phyloP scores from a whole-genome alignment of 2,113 vertebrate species.

The Petromus typicus region DNA sequence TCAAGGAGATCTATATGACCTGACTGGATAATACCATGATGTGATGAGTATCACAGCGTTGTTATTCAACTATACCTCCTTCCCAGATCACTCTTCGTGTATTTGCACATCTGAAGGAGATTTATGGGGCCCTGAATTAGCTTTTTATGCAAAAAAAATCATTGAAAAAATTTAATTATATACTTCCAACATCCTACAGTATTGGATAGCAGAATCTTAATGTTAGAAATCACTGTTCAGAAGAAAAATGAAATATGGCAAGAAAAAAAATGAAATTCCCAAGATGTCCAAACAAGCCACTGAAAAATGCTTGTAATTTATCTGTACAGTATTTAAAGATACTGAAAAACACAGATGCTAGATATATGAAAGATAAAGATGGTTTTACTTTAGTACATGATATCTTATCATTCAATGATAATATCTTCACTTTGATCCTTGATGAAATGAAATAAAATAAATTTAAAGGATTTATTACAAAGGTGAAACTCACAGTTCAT shows the following conservation, averaged over 20 bases:
- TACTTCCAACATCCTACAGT: not conserved
- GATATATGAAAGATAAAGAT: constrained; percentile 24
- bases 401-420: not conserved
- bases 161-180: constrained; percentile 50
- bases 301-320: constrained; percentile 21
- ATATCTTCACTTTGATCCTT: not conserved
- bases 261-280: constrained; percentile 29
- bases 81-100: not conserved
- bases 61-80: not conserved
- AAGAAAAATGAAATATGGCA: not conserved
- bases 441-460: not conserved
- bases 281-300: constrained; percentile 7
- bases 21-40: not conserved
- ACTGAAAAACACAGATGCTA: not conserved
- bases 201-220: not conserved
- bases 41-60: constrained; percentile 42
- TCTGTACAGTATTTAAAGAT: not conserved
- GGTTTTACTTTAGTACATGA: not conserved
- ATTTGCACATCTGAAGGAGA: constrained; percentile 18
- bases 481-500: not conserved
- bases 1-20: not conserved
- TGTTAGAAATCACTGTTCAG: constrained; percentile 6
- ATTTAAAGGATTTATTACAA: not conserved
- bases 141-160: constrained; percentile 15
- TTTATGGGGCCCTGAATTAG: not conserved